These are phyloP conservation scores for Antitype chi DNA, from an alignment of 2,888 invertebrate genomes.

Conservation along the genomic window DNA sequence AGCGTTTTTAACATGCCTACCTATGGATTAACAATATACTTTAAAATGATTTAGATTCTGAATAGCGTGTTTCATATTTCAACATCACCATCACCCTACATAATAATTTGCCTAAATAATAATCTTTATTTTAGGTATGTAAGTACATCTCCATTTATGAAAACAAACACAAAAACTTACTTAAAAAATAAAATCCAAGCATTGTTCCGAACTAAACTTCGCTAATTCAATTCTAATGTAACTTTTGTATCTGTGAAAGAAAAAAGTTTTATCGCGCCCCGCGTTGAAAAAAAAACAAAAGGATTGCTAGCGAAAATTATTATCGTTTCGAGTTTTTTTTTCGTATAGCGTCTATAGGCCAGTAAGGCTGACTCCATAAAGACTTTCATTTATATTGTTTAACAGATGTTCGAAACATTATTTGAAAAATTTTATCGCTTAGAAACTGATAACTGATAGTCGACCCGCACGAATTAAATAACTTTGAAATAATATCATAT, in stretches of 20 bases:
- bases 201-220: slow-evolving; percentile 58
- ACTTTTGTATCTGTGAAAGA: slow-evolving; percentile 57
- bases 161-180: slow-evolving; percentile 54
- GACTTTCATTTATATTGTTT: background rate
- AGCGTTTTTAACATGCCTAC: too few relatives aligned
- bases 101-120: too few relatives aligned
- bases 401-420: background rate
- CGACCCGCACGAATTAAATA: too few relatives aligned
- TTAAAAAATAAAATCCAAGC: slow-evolving; percentile 54
- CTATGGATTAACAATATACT: too few relatives aligned
- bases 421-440: background rate
- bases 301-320: slow-evolving; percentile 66
- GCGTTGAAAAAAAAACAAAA: slow-evolving; percentile 57
- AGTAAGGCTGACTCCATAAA: slow-evolving; percentile 47
- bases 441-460: too few relatives aligned
- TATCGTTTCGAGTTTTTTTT: slow-evolving; percentile 64
- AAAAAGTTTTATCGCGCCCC: slow-evolving; percentile 55
- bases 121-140: too few relatives aligned
- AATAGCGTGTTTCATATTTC: too few relatives aligned
- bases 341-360: slow-evolving; percentile 24
- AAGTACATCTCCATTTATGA: slow-evolving; percentile 3
- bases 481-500: too few relatives aligned
- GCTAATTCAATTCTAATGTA: slow-evolving; percentile 67
- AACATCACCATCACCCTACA: too few relatives aligned
- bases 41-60: too few relatives aligned